A percentile compares a stretch with the other conserved stretches of the same genome.
phyloP scores from a whole-genome alignment of 1,140 invertebrate genomes.

The Agrypnia vestita region DNA sequence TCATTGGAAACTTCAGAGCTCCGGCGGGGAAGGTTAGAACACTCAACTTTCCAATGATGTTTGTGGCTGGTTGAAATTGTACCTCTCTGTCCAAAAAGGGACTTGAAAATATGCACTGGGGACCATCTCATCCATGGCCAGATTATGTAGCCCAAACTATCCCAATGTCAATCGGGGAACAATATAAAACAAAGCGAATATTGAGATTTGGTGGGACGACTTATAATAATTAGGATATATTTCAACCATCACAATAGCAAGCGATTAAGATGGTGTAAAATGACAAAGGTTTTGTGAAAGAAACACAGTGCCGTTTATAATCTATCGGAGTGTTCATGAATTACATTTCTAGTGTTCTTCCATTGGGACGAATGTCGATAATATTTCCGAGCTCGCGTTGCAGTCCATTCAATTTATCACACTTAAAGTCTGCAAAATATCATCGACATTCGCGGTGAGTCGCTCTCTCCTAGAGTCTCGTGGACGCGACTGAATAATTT shows the following conservation, averaged over 20 bases:
- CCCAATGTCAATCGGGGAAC: background rate
- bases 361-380: constrained; percentile 1
- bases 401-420: too few relatives aligned
- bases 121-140: too few relatives aligned
- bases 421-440: too few relatives aligned
- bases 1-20: constrained; percentile 49
- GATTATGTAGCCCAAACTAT: constrained; percentile 21
- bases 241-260: constrained; percentile 61
- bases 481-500: background rate
- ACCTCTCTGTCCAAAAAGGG: constrained; percentile 13
- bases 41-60: constrained; percentile 47
- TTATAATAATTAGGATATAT: constrained; percentile 52
- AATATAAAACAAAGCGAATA: constrained; percentile 32
- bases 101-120: background rate
- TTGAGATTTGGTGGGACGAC: constrained; percentile 23
- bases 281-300: constrained; percentile 55
- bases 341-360: constrained; percentile 49
- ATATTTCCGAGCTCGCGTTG: too few relatives aligned
- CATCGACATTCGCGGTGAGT: too few relatives aligned
- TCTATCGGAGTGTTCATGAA: constrained; percentile 54
- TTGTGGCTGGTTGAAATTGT: constrained; percentile 54
- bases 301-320: constrained; percentile 53
- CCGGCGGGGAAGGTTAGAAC: constrained; percentile 54
- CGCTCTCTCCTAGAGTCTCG: background rate
- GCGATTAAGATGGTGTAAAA: constrained; percentile 56